phyloP scores from a whole-genome alignment of 2,888 invertebrate species.

The Cheilosia variabilis region DNA sequence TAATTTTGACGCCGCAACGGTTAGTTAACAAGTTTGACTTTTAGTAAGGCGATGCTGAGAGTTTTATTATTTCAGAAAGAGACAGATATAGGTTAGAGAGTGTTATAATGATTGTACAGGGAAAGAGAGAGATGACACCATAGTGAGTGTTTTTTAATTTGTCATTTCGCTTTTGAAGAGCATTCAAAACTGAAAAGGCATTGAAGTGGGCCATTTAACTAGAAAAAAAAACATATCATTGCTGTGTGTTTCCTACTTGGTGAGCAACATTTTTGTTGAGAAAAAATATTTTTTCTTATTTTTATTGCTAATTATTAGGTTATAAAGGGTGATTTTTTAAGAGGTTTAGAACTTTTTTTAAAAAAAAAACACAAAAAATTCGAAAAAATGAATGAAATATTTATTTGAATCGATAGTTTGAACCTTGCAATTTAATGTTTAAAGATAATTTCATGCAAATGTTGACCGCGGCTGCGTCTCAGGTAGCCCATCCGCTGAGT shows the following conservation, averaged over 20 bases:
- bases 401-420: too few species aligned
- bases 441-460: too few species aligned
- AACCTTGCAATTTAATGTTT: too few species aligned
- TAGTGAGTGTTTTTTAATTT: constrained; percentile 44
- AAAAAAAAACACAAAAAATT: too few species aligned
- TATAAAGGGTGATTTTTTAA: too few species aligned
- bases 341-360: too few species aligned
- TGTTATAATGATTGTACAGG: constrained; percentile 37
- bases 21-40: background rate
- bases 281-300: constrained; percentile 31
- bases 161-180: constrained; percentile 26
- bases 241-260: constrained; percentile 52
- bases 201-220: constrained; percentile 29
- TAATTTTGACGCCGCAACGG: constrained; percentile 76
- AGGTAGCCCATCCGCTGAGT: too few species aligned
- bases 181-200: constrained; percentile 26
- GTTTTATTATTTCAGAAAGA: constrained; percentile 16
- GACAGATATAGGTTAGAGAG: constrained; percentile 48
- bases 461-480: too few species aligned
- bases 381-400: too few species aligned
- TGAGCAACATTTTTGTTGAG: constrained; percentile 32
- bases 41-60: constrained; percentile 51
- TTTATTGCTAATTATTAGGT: constrained; percentile 66
- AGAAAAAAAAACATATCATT: constrained; percentile 8
- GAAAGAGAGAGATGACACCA: constrained; percentile 61